A percentile compares a stretch with the other conserved stretches of the same genome.
Conservation (phyloP, 2,797 vertebrate species). For the Pygocentrus nattereri region DNA sequence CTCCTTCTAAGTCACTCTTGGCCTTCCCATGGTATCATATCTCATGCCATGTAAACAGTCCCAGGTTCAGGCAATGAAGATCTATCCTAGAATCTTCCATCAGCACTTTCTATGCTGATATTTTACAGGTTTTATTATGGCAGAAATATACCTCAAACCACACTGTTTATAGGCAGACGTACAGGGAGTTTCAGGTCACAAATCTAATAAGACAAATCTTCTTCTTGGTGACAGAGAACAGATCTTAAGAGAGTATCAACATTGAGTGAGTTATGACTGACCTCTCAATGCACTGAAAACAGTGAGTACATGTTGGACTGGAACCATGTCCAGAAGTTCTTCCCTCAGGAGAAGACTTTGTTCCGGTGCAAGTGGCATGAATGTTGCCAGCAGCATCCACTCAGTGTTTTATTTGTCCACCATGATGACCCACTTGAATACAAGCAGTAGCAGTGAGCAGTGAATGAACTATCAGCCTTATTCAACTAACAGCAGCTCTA, state of each 20-base stretch:
- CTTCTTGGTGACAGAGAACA: constrained; percentile 7
- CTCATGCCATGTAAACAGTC: not conserved
- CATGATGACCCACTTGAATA: constrained; percentile 2
- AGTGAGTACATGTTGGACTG: constrained; percentile 3
- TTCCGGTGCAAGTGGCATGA: constrained; percentile 16
- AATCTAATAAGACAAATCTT: not conserved
- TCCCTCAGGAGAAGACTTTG: constrained; percentile 37
- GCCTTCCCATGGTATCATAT: not conserved
- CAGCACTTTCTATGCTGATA: constrained; percentile 11
- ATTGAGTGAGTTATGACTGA: constrained; percentile 26
- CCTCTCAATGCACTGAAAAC: constrained; percentile 9
- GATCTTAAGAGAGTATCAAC: not conserved
- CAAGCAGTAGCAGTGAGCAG: not conserved
- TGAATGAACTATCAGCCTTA: not conserved
- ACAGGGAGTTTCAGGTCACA: not conserved
- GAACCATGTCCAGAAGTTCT: constrained; percentile 41
- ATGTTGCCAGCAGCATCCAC: not conserved
- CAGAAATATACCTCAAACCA: not conserved
- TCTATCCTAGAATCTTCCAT: not conserved
- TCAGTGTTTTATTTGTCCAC: constrained; percentile 23
- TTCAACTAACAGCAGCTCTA: too few species aligned
- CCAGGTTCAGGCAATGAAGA: not conserved
- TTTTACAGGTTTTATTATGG: not conserved
- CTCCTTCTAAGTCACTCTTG: not conserved
- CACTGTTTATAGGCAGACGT: not conserved